phyloP scores from a whole-genome alignment of 2,113 vertebrate species.

The Trochalopteron elliotii region DNA sequence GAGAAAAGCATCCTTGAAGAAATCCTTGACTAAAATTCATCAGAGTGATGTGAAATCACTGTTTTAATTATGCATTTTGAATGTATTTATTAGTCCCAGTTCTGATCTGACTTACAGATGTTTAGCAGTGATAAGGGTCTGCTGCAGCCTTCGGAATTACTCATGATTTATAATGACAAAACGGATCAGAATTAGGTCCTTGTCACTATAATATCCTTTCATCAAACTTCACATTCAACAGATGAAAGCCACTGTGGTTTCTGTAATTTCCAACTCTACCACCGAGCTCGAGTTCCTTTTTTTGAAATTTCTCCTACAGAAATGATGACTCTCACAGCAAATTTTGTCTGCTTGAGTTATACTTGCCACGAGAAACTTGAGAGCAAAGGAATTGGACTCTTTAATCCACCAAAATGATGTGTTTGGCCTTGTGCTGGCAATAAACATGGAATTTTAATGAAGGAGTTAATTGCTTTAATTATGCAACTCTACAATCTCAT shows the following conservation, averaged over 20 bases:
- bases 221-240: conserved; percentile 44
- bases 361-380: not conserved
- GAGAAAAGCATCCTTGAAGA: conserved; percentile 72
- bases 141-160: conserved; percentile 26
- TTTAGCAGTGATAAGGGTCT: conserved; percentile 49
- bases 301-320: not conserved
- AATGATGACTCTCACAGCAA: not conserved
- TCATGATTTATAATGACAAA: conserved; percentile 52
- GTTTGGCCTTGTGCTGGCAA: not conserved
- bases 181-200: conserved; percentile 49
- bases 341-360: not conserved
- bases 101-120: conserved; percentile 59
- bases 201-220: conserved; percentile 43
- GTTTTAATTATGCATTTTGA: conserved; percentile 68
- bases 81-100: conserved; percentile 63
- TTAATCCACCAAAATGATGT: not conserved
- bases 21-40: conserved; percentile 73
- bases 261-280: not conserved
- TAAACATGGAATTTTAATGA: not conserved
- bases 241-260: not conserved
- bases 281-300: not conserved
- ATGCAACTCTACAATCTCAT: not conserved
- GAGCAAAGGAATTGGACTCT: not conserved
- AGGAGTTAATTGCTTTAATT: not conserved
- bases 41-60: conserved; percentile 64